These are phyloP conservation scores for Andrena bucephala DNA, from an alignment of 2,888 invertebrate genomes.

Conservation along the genomic window DNA sequence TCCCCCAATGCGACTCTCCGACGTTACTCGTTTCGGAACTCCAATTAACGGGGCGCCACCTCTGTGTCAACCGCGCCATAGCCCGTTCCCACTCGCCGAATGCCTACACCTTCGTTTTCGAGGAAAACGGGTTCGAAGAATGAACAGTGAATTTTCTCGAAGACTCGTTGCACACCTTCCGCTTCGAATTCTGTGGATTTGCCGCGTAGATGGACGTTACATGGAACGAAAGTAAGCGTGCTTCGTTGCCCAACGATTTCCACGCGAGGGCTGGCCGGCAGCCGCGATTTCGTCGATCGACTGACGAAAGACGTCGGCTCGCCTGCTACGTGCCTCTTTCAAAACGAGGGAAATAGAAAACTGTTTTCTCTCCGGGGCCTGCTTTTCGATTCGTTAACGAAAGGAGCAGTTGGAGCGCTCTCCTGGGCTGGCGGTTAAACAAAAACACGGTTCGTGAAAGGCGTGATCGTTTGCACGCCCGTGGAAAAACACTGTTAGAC, in stretches of 20 bases:
- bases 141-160: too few species aligned
- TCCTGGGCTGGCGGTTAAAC: background rate
- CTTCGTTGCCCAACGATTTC: conserved; percentile 38
- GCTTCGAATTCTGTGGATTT: conserved; percentile 27
- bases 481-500: background rate
- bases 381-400: background rate
- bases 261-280: background rate
- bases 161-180: too few species aligned
- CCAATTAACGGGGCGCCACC: too few species aligned
- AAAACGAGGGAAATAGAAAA: conserved; percentile 23
- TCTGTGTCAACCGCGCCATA: too few species aligned
- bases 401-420: background rate
- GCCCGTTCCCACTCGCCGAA: too few species aligned
- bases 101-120: too few species aligned
- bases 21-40: too few species aligned
- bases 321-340: conserved; percentile 7
- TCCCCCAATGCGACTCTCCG: too few species aligned
- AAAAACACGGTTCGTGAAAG: background rate
- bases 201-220: conserved; percentile 23
- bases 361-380: background rate
- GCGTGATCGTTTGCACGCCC: background rate
- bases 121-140: too few species aligned
- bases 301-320: conserved; percentile 43
- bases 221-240: conserved; percentile 67
- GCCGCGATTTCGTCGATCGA: conserved; percentile 41